Evolutionary conservation across 1,140 invertebrate species (phyloP).

Genomic region (Macrobrachium rosenbergii): DNA sequence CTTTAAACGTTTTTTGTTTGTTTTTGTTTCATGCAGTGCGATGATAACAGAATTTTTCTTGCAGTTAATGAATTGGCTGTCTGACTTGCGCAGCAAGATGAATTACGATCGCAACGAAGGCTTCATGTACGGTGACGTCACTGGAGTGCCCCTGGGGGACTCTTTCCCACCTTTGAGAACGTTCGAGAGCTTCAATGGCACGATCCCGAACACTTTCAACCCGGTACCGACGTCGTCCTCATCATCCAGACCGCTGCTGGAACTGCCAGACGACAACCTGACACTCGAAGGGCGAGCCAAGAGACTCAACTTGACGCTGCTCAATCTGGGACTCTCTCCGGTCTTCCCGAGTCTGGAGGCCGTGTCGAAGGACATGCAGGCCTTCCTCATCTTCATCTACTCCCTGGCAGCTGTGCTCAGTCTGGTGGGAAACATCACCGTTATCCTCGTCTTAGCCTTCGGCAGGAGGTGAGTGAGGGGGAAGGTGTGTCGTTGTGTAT

Average conservation of each 20-base stretch:
- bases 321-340: slow-evolving; percentile 14
- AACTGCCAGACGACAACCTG: neutral
- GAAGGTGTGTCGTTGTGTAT: neutral
- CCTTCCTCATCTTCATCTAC: slow-evolving; percentile 69
- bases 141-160: no score
- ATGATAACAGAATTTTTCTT: no score
- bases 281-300: neutral
- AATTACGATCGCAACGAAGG: no score
- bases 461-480: slow-evolving; percentile 68
- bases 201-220: no score
- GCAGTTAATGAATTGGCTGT: no score
- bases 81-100: no score
- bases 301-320: slow-evolving; percentile 25
- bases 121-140: no score
- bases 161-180: neutral
- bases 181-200: no score
- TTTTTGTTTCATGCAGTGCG: no score
- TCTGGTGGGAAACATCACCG: slow-evolving; percentile 69
- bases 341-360: slow-evolving; percentile 66
- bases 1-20: no score
- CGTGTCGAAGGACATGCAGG: slow-evolving; percentile 67
- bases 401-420: slow-evolving; percentile 69
- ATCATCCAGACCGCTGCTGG: neutral
- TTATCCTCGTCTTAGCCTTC: slow-evolving; percentile 70
- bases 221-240: neutral